A percentile compares a stretch with the other conserved stretches of the same genome.
phyloP scores from a whole-genome alignment of 2,113 vertebrate genomes.

The Hucho hucho region DNA sequence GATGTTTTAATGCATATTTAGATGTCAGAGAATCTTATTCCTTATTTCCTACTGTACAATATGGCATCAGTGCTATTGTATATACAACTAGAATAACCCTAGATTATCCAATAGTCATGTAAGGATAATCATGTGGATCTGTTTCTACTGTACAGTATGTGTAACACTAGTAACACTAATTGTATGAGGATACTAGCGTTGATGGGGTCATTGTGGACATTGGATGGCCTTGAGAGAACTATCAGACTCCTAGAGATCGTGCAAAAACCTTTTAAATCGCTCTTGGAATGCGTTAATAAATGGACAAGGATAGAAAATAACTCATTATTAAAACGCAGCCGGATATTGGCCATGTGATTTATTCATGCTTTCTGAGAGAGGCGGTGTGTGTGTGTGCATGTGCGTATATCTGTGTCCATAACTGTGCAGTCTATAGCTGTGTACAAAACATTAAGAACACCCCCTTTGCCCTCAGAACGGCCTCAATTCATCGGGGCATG shows the following conservation, averaged over 20 bases:
- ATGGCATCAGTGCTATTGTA: too few species aligned
- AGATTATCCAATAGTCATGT: too few species aligned
- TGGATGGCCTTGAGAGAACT: neutral
- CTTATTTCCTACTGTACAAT: too few species aligned
- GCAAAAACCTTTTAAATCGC: neutral
- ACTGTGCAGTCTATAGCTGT: slow-evolving; percentile 10
- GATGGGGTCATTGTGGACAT: neutral
- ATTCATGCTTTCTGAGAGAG: neutral
- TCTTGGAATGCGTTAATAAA: neutral
- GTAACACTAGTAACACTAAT: too few species aligned
- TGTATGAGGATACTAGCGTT: neutral
- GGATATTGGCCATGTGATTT: neutral
- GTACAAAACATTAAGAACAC: too few species aligned
- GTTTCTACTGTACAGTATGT: too few species aligned
- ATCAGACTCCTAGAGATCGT: neutral
- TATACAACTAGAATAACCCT: too few species aligned
- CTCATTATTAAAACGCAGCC: neutral
- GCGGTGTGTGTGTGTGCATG: neutral
- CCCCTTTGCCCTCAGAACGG: too few species aligned
- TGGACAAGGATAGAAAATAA: neutral
- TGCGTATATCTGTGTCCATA: slow-evolving; percentile 12
- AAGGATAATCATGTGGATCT: too few species aligned
- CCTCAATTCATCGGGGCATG: too few species aligned
- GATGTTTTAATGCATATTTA: too few species aligned
- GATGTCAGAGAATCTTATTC: too few species aligned